These are phyloP conservation scores for Synanthedon formicaeformis DNA, from an alignment of 2,888 invertebrate genomes.

Conservation along the genomic window DNA sequence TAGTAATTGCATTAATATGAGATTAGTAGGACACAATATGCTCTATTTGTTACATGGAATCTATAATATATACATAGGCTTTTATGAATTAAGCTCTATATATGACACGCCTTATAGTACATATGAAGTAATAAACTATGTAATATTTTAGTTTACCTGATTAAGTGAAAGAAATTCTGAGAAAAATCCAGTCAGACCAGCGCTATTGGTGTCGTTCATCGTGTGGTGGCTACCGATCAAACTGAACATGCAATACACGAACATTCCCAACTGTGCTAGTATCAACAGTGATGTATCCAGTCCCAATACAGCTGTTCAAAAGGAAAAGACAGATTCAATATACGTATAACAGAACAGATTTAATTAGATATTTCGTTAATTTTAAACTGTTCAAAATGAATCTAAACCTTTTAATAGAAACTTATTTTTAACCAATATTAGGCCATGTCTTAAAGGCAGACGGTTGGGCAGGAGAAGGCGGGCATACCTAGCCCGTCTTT, in stretches of 20 bases:
- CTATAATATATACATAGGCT: too few species aligned
- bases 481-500: too few species aligned
- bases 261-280: constrained; percentile 89
- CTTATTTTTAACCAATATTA: too few species aligned
- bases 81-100: too few species aligned
- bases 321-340: not conserved
- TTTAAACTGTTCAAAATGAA: not conserved
- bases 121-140: too few species aligned
- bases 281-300: constrained; percentile 86
- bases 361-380: not conserved
- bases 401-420: too few species aligned
- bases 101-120: too few species aligned
- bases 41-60: too few species aligned
- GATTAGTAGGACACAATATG: too few species aligned
- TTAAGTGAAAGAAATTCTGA: constrained; percentile 80
- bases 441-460: too few species aligned
- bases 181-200: constrained; percentile 74
- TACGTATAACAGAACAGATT: not conserved
- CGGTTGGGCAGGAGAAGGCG: too few species aligned
- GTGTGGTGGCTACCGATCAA: constrained; percentile 83
- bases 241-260: constrained; percentile 88
- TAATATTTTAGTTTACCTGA: constrained; percentile 55
- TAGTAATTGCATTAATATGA: too few species aligned
- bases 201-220: constrained; percentile 59
- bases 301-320: constrained; percentile 47